Evolutionary conservation across 2,888 invertebrate genomes (phyloP).

Genomic region (Idaea biselata): DNA sequence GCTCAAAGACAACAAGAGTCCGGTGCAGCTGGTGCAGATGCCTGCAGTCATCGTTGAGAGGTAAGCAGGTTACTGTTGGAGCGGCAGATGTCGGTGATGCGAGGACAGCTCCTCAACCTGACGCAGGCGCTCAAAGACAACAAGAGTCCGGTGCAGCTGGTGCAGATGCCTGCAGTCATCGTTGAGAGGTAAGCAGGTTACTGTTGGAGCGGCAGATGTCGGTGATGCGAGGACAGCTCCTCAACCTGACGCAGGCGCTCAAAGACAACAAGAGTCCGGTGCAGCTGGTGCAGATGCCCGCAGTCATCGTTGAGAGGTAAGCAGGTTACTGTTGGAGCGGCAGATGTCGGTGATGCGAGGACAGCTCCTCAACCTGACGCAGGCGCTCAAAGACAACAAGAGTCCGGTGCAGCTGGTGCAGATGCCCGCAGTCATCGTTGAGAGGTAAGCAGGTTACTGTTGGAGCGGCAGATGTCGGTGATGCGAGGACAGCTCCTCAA

Average conservation of each 20-base stretch:
- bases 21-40: constrained; percentile 99
- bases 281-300: constrained; percentile 99
- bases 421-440: constrained; percentile 99
- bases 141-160: constrained; percentile 98
- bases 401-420: constrained; percentile 98
- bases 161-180: constrained; percentile 99
- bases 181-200: constrained; percentile 94
- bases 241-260: constrained; percentile 98
- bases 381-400: constrained; percentile 97
- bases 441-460: constrained; percentile 92
- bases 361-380: constrained; percentile 98
- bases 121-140: constrained; percentile 98
- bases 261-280: constrained; percentile 98
- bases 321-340: constrained; percentile 94
- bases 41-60: constrained; percentile 98
- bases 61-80: constrained; percentile 93
- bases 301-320: constrained; percentile 96
- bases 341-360: constrained; percentile 99
- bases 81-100: constrained; percentile 99
- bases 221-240: constrained; percentile 98
- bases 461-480: constrained; percentile 99
- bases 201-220: constrained; percentile 99
- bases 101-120: constrained; percentile 98
- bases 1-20: constrained; percentile 97
- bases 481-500: constrained; percentile 99